Base-by-base conservation (phyloP, 2,797 vertebrate genomes). In the Coendou prehensilis region DNA sequence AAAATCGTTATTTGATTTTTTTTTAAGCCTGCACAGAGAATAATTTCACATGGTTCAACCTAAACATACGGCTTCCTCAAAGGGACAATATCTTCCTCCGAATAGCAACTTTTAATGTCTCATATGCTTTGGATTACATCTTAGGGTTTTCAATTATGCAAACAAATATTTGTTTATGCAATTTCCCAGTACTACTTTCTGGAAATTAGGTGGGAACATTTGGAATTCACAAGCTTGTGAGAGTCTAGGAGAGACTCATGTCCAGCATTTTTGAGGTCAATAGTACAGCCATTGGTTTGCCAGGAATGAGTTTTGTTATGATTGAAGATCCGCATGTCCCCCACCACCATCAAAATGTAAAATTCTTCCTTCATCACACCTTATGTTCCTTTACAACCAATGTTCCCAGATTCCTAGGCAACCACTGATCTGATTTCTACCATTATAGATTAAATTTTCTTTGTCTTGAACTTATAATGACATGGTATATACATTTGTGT, bases 41-140 rank as follows among this genome's bases (percentile, higher is more conserved):
- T 63, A 73, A 84, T 79, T 95, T 90, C 20, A 79, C 13, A 41
- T 50, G 15, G 15, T 78, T 94, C 13, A 71, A 47, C 63, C 11
- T 71, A 89, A 97, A 83, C 30, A 90, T 33, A 41, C 33, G 23
- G 14, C 56, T 88, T 95, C 26, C 33, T 92, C n/a, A 90, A 92
- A 88, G 64, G 54, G 52, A 88, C 2, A 88, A 1, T 4, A 26
- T 89, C 45, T 61, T 37, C 15, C 7, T 14, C 6, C 37, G 90
- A 81, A 83, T 28, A 91, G 20, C 41, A 93, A 63, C 7, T 87
- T 94, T 86, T 63, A 9, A 57, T 64, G n/a, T 59, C 81, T 75
- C 20, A 41, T 52, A 14, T 93, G 90, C 87, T 93, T 95, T 88
- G n/a, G 94, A 57, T 63, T 88, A 3, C 17, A 79, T 61, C 8